These are phyloP conservation scores for Ochropacha duplaris DNA, from an alignment of 2,888 invertebrate genomes.

Conservation along the genomic window DNA sequence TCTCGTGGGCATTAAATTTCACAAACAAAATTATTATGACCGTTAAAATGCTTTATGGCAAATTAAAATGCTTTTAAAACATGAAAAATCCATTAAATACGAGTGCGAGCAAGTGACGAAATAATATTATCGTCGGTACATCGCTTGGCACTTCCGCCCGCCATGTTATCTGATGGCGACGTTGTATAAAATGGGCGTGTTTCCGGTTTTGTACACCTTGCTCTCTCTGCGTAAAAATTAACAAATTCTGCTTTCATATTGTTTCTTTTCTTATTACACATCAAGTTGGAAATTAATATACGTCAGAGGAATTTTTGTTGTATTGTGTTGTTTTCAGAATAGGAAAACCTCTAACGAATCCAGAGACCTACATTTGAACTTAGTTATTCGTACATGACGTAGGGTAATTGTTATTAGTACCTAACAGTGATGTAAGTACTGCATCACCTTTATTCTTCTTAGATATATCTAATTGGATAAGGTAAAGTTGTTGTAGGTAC, in stretches of 20 bases:
- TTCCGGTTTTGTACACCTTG: constrained; percentile 38
- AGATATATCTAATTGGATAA: too few relatives aligned
- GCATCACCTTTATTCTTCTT: too few relatives aligned
- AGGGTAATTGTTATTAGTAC: too few relatives aligned
- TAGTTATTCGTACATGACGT: too few relatives aligned
- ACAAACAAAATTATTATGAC: constrained; percentile 15
- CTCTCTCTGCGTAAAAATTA: constrained; percentile 14
- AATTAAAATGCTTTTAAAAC: constrained; percentile 25
- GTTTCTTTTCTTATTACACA: too few relatives aligned
- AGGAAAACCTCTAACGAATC: neutral
- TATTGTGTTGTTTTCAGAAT: neutral
- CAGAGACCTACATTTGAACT: too few relatives aligned
- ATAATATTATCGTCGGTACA: constrained; percentile 27
- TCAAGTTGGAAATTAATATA: neutral
- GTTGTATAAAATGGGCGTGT: constrained; percentile 30
- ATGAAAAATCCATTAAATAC: constrained; percentile 31
- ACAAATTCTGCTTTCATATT: constrained; percentile 7
- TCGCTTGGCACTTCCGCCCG: constrained; percentile 35
- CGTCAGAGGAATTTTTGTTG: neutral
- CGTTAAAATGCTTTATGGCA: constrained; percentile 23
- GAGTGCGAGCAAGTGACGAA: constrained; percentile 16
- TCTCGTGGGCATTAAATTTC: constrained; percentile 7
- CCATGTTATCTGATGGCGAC: constrained; percentile 40
- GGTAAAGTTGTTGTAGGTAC: too few relatives aligned
- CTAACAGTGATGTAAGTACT: too few relatives aligned